phyloP scores from a whole-genome alignment of 2,797 vertebrate species.

The Cuniculus paca region DNA sequence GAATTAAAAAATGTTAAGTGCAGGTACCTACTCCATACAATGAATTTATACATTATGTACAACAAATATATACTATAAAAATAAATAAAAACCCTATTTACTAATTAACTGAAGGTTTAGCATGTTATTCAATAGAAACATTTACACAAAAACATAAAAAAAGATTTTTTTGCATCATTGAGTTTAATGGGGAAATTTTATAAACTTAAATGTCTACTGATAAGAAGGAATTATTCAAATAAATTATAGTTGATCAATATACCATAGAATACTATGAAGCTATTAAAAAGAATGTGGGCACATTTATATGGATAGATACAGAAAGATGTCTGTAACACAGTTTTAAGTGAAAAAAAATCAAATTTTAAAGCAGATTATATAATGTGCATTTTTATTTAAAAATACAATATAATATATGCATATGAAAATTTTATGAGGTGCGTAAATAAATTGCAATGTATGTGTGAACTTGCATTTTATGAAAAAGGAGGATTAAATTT shows the following conservation, averaged over 20 bases:
- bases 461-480: neutral
- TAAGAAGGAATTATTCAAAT: neutral
- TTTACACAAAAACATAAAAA: conserved; percentile 25
- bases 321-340: neutral
- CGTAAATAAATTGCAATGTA: conserved; percentile 31
- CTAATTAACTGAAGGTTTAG: neutral
- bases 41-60: neutral
- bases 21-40: neutral
- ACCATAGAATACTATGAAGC: neutral
- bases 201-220: neutral
- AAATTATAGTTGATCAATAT: conserved; percentile 1
- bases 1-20: neutral
- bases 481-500: neutral
- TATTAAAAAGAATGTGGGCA: neutral
- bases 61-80: neutral
- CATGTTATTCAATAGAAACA: neutral
- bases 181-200: neutral
- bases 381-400: neutral
- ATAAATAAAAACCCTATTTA: neutral
- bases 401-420: neutral
- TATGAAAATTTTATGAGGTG: neutral
- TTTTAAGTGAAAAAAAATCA: conserved; percentile 23
- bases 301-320: neutral
- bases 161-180: neutral
- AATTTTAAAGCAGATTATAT: neutral